These are phyloP conservation scores for Agraylea sexmaculata DNA, from an alignment of 1,140 invertebrate species.

Conservation along the genomic window DNA sequence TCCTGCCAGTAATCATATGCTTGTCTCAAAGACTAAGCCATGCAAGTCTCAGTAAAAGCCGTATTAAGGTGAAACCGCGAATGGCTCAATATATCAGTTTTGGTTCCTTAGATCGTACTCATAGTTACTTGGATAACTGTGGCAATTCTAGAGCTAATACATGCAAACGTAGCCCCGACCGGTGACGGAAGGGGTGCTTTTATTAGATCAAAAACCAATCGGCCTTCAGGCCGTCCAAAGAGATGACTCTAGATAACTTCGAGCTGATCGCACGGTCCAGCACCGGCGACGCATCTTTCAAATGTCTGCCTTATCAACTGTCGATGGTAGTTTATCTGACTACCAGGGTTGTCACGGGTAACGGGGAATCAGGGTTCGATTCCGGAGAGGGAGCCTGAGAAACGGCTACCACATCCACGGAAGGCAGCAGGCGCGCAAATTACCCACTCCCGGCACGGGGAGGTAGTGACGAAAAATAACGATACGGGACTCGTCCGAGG, in stretches of 20 bases:
- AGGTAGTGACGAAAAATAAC: constrained; percentile 80
- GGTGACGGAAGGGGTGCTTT: constrained; percentile 56
- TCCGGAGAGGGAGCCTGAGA: constrained; percentile 76
- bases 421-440: constrained; percentile 83
- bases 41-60: constrained; percentile 65
- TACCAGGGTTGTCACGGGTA: constrained; percentile 75
- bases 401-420: constrained; percentile 87
- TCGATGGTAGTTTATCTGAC: constrained; percentile 66
- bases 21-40: constrained; percentile 71
- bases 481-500: constrained; percentile 63
- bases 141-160: constrained; percentile 80
- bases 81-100: constrained; percentile 72
- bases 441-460: constrained; percentile 70
- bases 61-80: constrained; percentile 61
- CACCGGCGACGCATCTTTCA: constrained; percentile 68
- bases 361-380: constrained; percentile 56
- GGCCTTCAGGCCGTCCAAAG: no score
- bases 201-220: constrained; percentile 46
- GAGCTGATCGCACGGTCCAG: constrained; percentile 60
- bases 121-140: constrained; percentile 78
- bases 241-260: constrained; percentile 77
- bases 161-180: constrained; percentile 57
- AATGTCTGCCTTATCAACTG: constrained; percentile 84
- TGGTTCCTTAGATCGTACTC: constrained; percentile 58
- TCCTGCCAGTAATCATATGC: constrained; percentile 66